Evolutionary conservation across 1,140 invertebrate genomes (phyloP).

Genomic region (Drosophila ohnishii): DNA sequence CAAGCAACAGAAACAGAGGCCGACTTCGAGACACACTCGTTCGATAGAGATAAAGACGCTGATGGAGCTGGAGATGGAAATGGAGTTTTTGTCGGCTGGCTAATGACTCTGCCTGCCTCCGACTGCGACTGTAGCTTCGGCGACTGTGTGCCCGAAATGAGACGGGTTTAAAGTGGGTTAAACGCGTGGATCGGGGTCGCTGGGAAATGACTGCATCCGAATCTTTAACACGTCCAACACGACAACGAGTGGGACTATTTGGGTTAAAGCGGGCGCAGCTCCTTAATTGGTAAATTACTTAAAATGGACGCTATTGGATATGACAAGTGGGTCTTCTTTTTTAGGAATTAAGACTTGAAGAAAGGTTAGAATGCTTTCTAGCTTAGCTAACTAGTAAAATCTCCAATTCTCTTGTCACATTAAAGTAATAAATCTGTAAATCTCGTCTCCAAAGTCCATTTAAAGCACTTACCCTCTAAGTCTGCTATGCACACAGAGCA

Average conservation of each 20-base stretch:
- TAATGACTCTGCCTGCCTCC: conserved; percentile 63
- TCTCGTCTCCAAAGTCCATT: conserved; percentile 2
- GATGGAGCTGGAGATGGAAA: conserved; percentile 62
- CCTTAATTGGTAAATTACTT: conserved; percentile 14
- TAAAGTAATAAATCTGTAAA: conserved; percentile 8
- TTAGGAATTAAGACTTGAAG: background rate
- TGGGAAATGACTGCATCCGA: conserved; percentile 42
- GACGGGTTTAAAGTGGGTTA: conserved; percentile 78
- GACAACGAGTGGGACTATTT: conserved; percentile 20
- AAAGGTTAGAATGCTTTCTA: background rate
- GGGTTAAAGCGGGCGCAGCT: conserved; percentile 16
- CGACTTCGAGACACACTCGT: conserved; percentile 22
- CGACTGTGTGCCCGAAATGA: conserved; percentile 40
- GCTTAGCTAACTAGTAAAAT: background rate
- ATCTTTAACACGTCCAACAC: conserved; percentile 31
- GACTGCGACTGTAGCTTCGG: background rate
- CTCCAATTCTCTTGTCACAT: conserved; percentile 3
- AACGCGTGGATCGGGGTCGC: conserved; percentile 57
- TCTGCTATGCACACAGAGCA: conserved; percentile 2
- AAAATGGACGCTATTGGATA: background rate
- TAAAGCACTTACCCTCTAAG: conserved; percentile 9
- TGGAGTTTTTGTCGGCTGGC: conserved; percentile 54
- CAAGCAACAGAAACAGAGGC: conserved; percentile 21
- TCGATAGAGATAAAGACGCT: conserved; percentile 55
- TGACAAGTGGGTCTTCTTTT: background rate